Base-by-base conservation (phyloP, 2,888 invertebrate genomes). In the Andrena minutula region DNA sequence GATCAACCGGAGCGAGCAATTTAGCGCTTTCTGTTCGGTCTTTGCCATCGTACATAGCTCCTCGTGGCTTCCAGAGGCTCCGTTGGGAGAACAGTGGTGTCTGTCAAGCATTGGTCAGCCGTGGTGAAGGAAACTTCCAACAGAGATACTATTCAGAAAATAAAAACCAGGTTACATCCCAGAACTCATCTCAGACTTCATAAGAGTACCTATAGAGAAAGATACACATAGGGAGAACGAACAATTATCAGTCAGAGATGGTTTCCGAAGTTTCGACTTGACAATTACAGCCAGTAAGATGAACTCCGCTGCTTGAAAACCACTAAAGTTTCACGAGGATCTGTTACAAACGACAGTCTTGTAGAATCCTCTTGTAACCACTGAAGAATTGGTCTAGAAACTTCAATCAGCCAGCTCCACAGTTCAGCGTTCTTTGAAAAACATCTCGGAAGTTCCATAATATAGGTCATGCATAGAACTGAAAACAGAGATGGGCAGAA, bases 371-470 rank as follows among this genome's bases (percentile, higher is more conserved):
- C 70, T 61, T 65, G 79, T 78, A 71, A 60, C 79, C 60, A 6
- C 2, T n/a, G 70, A 79, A 78, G 79, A 65, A 79, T 79, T 32
- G 65, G 10, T 58, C 26, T 41, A 60, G 58, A 0, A 78, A 71
- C 79, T 79, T 79, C 70, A 66, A 78, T 79, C 79, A 78, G 64
- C 20, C 70, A 49, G 70, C 64, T 56, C 35, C 10, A 65, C 60
- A 32, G 64, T 79, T 65, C 65, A 20, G 28, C 65, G 65, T 51
- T 66, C 79, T 71, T 78, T 53, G 70, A 78, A 70, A 79, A 79
- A 79, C 70, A 78, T 58, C n/a, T 32, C 20, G 30, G 69, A 78
- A 79, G 78, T 79, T 79, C 41, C 28, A 30, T 65, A 79, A 79
- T 70, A 70, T 26, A n/a, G 53, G 49, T 58, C 69, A 70, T 16